Percentiles rank a stretch among this genome's conserved stretches.
Evolutionary conservation across 1,140 invertebrate genomes (phyloP).

Genomic region (Cardiocondyla obscurior): DNA sequence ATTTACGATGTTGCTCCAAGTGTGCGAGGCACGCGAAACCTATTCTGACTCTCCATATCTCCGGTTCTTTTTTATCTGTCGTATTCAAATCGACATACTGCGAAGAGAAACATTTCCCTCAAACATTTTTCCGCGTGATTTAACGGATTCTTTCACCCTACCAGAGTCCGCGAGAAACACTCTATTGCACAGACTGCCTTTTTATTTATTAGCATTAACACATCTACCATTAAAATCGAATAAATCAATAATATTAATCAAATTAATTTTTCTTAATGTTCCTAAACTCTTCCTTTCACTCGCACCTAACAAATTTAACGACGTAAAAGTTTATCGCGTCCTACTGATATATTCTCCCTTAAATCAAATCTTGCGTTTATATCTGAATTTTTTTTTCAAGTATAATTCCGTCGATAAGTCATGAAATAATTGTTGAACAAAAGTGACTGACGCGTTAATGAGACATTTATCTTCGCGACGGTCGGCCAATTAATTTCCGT

Average conservation of each 20-base stretch:
- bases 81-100: slow-evolving; percentile 18
- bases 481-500: neutral
- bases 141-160: neutral
- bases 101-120: neutral
- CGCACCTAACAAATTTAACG: no score
- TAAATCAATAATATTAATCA: neutral
- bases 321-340: no score
- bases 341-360: no score
- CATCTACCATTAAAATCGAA: no score
- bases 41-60: neutral
- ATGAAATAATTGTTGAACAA: neutral
- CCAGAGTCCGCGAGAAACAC: neutral
- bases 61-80: slow-evolving; percentile 29
- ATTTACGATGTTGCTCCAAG: slow-evolving; percentile 53
- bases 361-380: neutral
- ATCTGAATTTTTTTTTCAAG: neutral
- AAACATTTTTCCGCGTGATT: neutral
- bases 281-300: neutral
- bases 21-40: slow-evolving; percentile 9
- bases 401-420: neutral
- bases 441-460: slow-evolving; percentile 18
- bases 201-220: no score
- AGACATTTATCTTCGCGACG: neutral
- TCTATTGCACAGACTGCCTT: neutral
- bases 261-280: neutral